Evolutionary conservation across 92 coral and sea anemone genomes (phyloP), one percentile per base, ranked within the genome.

Genomic region (Zoanthus solanderi): DNA sequence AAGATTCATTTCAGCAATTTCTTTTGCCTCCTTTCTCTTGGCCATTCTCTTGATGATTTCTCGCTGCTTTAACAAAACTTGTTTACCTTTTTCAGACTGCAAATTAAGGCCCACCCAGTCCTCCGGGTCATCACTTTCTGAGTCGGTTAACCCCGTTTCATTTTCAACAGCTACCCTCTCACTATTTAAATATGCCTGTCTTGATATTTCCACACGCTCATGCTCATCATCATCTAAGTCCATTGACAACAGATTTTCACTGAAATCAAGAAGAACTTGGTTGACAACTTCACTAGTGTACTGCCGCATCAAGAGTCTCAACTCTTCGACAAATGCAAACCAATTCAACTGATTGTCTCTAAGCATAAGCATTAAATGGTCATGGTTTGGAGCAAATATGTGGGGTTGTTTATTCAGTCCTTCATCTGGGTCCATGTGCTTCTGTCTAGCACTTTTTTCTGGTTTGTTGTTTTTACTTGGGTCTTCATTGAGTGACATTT

Each of bases 291-390:
- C 89, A 56, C 63, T 44, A 52, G 31, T 68, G 88, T 88, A 92
- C 50, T 90, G 89, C 23, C 91, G 80, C 90, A 92, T 75, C 32
- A 90, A 66, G 12, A 85, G 65, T 44, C 46, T 77, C 87, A 89
- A 76, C 79, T 92, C 93, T 14, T 87, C 91, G 53, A 87, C 95
- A 90, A 90, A 92, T 4, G 73, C 16, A 87, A 92, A 87, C 93
- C 95, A 90, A 71, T 92, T 92, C 5, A 92, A 61, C 17, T 87
- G 84, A 47, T 75, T 88, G 75, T 92, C 94, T 81, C 90, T 73
- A 17, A 92, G 86, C 94, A 92, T 88, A 9, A 88, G 75, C 29
- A 78, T 30, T 3, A 92, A 73, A 63, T 92, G 95, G 23, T 90
- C 91, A 76, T 89, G 82, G 32, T 76, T 87, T 73, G 91, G 92